Base-by-base conservation (phyloP, 37 sponge, comb jelly and placozoan species). In the Theonella swinhoei region DNA sequence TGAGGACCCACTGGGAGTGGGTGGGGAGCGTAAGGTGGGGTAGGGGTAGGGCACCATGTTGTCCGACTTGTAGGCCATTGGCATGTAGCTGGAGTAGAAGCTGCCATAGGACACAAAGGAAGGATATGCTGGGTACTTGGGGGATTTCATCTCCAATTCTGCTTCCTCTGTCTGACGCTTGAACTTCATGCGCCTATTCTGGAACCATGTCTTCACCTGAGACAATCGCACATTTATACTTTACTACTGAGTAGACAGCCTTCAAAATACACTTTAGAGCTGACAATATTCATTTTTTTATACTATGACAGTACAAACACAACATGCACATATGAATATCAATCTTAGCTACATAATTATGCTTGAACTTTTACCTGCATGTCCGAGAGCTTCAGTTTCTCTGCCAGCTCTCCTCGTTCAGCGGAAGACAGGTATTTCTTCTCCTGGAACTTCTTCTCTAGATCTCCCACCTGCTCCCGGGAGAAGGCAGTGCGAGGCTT, bases 191-290 rank as follows among this genome's bases (percentile, higher is more conserved):
- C 95, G 54, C 11, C 95, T 71, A 58, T 94, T 94, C 47, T 94
- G 95, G 36, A 91, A 94, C 95, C 95, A 94, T 0, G 91, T 94
- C 39, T 92, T 92, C 35, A 92, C 93, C 54, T 47, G 54, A n/a
- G n/a, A n/a, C n/a, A n/a, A n/a, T n/a, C n/a, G n/a, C n/a, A n/a
- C n/a, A n/a, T n/a, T n/a, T n/a, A n/a, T n/a, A n/a, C n/a, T n/a
- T n/a, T n/a, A n/a, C n/a, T n/a, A n/a, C n/a, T n/a, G n/a, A n/a
- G n/a, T n/a, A n/a, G n/a, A n/a, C n/a, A n/a, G n/a, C n/a, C n/a
- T n/a, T n/a, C n/a, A n/a, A n/a, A n/a, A n/a, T n/a, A n/a, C n/a
- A n/a, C n/a, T n/a, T n/a, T n/a, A n/a, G n/a, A n/a, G n/a, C n/a
- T n/a, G n/a, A n/a, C n/a, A n/a, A n/a, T n/a, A n/a, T n/a, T n/a